A percentile compares a stretch with the other conserved stretches of the same genome.
Evolutionary conservation across 2,113 vertebrate genomes (phyloP).

Genomic region (Podocnemis expansa): DNA sequence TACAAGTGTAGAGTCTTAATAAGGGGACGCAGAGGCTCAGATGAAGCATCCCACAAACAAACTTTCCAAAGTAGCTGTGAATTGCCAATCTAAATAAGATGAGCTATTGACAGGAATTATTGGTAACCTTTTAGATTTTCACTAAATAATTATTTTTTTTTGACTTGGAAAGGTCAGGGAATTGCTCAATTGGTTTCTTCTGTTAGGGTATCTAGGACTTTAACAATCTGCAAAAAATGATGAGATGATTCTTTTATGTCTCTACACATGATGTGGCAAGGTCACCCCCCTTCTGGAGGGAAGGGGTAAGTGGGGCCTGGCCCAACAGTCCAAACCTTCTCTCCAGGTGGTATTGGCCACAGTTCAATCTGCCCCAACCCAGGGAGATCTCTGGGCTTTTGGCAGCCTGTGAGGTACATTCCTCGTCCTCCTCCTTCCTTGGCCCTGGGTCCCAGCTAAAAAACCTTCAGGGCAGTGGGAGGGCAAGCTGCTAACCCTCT

Average conservation of each 20-base stretch:
- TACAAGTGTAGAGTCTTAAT: not conserved
- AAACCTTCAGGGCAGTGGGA: too few relatives aligned
- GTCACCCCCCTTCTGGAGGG: too few relatives aligned
- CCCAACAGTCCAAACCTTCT: too few relatives aligned
- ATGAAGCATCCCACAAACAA: not conserved
- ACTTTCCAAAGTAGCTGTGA: not conserved
- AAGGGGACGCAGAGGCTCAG: not conserved
- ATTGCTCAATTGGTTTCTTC: slow-evolving; percentile 33
- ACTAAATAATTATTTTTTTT: not conserved
- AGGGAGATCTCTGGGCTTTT: too few relatives aligned
- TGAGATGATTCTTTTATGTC: slow-evolving; percentile 23
- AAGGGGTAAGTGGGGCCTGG: too few relatives aligned
- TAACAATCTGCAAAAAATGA: slow-evolving; percentile 16
- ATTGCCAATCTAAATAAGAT: not conserved
- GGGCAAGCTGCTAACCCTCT: too few relatives aligned
- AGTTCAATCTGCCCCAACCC: too few relatives aligned
- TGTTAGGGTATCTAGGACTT: not conserved
- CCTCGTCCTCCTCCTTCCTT: too few relatives aligned
- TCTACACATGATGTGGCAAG: too few relatives aligned
- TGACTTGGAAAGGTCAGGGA: slow-evolving; percentile 13
- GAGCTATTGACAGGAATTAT: slow-evolving; percentile 32
- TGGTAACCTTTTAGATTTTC: slow-evolving; percentile 12
- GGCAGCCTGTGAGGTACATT: too few relatives aligned
- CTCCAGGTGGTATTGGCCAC: too few relatives aligned
- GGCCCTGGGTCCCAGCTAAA: too few relatives aligned